phyloP scores from a whole-genome alignment of 2,113 vertebrate species.

The Gopherus flavomarginatus region DNA sequence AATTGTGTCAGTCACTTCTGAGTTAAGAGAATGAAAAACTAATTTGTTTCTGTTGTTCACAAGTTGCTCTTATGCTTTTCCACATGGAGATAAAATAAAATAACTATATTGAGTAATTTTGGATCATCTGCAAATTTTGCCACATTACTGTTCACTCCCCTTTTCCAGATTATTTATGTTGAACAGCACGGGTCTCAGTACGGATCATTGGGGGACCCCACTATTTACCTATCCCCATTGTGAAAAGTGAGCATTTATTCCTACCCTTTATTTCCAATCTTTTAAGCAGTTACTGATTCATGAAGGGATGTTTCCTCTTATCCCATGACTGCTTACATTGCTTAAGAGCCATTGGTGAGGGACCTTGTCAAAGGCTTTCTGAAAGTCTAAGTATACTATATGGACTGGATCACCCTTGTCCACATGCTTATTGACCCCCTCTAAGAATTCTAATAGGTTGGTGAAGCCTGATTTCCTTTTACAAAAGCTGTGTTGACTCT shows the following conservation, averaged over 20 bases:
- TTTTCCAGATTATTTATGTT: neutral
- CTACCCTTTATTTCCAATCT: neutral
- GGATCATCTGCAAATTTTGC: too few relatives aligned
- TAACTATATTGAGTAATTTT: too few relatives aligned
- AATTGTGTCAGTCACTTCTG: neutral
- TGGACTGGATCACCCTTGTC: neutral
- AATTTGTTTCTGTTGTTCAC: neutral
- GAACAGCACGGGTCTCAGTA: neutral
- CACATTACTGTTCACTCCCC: neutral
- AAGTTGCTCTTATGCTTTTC: neutral
- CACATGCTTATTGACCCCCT: neutral
- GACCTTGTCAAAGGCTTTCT: neutral
- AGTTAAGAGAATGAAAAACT: neutral
- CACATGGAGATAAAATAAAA: too few relatives aligned
- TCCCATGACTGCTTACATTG: neutral
- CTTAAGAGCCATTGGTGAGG: neutral
- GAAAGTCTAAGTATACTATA: neutral
- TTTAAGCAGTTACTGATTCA: neutral
- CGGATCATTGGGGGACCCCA: neutral
- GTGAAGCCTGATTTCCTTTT: neutral
- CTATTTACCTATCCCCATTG: neutral
- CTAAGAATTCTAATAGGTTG: neutral
- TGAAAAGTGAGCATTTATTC: neutral
- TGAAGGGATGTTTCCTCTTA: neutral
- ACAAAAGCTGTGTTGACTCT: neutral